phyloP scores from a whole-genome alignment of 2,888 invertebrate genomes.

The Idaea dimidiata region DNA sequence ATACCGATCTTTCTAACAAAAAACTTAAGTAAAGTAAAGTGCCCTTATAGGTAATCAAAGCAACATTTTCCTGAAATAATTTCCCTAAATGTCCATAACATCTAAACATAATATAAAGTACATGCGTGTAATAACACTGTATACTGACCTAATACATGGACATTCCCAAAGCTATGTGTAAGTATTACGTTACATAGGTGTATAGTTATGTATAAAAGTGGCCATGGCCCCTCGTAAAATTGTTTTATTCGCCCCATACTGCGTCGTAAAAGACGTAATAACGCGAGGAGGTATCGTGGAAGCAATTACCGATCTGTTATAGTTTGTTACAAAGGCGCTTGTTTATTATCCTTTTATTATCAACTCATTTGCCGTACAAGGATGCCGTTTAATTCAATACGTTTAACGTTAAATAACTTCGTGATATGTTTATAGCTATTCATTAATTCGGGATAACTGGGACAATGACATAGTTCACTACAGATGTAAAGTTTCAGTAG shows the following conservation, averaged over 20 bases:
- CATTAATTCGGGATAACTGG: conserved; percentile 19
- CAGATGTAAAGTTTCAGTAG: background rate
- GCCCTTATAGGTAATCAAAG: background rate
- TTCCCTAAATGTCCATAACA: background rate
- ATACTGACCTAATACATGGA: conserved; percentile 23
- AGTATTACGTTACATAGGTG: conserved; percentile 34
- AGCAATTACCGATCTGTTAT: conserved; percentile 81
- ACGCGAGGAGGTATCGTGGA: conserved; percentile 79
- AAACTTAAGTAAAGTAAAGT: background rate
- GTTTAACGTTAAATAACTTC: conserved; percentile 31
- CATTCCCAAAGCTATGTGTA: conserved; percentile 23
- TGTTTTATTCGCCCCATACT: conserved; percentile 81
- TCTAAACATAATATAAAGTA: background rate
- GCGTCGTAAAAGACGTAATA: conserved; percentile 81
- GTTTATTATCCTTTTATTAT: conserved; percentile 80
- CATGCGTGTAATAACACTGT: background rate
- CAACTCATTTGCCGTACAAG: conserved; percentile 77
- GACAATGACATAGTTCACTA: background rate
- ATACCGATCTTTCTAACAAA: background rate
- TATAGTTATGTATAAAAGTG: conserved; percentile 66
- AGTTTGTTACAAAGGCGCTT: conserved; percentile 80
- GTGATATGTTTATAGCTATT: conserved; percentile 28
- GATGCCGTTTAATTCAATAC: conserved; percentile 72
- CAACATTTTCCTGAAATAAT: background rate
- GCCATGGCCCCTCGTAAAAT: conserved; percentile 80